Evolutionary conservation across 2,113 vertebrate species (phyloP).

Genomic region (Odontesthes bonariensis): DNA sequence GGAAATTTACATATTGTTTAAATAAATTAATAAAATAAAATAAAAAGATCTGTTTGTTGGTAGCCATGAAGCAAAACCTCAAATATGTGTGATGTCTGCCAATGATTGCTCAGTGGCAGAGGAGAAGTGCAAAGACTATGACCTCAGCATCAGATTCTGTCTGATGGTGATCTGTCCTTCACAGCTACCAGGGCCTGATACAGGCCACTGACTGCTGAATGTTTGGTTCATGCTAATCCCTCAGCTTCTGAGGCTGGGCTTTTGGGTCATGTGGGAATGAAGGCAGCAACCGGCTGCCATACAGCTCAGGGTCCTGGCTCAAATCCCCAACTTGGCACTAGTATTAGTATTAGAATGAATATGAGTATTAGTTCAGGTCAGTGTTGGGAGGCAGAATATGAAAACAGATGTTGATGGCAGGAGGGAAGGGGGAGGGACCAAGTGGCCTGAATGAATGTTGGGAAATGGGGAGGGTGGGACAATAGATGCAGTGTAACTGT

Average conservation of each 20-base stretch:
- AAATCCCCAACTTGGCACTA: conserved; percentile 76
- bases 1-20: conserved; percentile 50
- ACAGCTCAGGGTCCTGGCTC: conserved; percentile 74
- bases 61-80: not conserved
- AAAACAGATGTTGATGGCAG: conserved; percentile 81
- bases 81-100: not conserved
- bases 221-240: conserved; percentile 75
- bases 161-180: conserved; percentile 35
- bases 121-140: not conserved
- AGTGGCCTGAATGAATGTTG: conserved; percentile 63
- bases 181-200: conserved; percentile 35
- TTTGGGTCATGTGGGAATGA: conserved; percentile 78
- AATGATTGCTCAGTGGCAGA: not conserved
- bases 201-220: conserved; percentile 64
- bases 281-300: conserved; percentile 74
- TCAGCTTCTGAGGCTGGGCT: conserved; percentile 68
- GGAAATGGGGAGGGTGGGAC: conserved; percentile 21
- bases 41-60: not conserved
- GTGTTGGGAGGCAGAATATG: conserved; percentile 81
- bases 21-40: conserved; percentile 9
- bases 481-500: conserved; percentile 44
- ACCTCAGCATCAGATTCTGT: conserved; percentile 25
- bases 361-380: conserved; percentile 78
- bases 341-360: conserved; percentile 80
- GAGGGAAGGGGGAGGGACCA: conserved; percentile 64